Evolutionary conservation across 2,888 invertebrate genomes (phyloP).

Genomic region (Ophion slaviceki): DNA sequence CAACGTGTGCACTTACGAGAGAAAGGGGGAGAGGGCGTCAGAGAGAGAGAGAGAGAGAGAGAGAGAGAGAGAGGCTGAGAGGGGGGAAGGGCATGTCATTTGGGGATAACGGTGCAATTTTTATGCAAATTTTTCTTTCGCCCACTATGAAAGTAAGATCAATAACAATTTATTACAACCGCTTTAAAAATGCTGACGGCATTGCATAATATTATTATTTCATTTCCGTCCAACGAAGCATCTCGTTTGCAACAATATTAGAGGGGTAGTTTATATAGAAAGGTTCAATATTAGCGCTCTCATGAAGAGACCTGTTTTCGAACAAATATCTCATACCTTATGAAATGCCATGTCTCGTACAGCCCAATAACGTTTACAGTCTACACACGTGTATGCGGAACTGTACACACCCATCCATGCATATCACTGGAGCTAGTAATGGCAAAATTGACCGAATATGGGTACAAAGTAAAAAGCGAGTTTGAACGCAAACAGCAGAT

Average conservation of each 20-base stretch:
- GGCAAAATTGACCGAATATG: not conserved
- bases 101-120: constrained; percentile 61
- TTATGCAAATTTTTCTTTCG: constrained; percentile 65
- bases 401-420: not conserved
- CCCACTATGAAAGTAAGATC: not conserved
- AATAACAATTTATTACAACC: not conserved
- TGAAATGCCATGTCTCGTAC: not conserved
- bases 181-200: not conserved
- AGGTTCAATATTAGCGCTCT: not conserved
- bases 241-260: not conserved
- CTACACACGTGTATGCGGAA: not conserved
- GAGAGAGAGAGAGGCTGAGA: not conserved
- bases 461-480: not conserved
- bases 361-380: not conserved
- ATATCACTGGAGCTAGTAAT: not conserved
- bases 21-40: not conserved
- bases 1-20: constrained; percentile 10
- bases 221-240: not conserved
- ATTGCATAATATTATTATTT: constrained; percentile 10
- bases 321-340: not conserved
- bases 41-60: not conserved
- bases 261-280: not conserved
- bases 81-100: constrained; percentile 5
- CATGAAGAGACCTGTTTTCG: not conserved
- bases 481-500: constrained; percentile 32